Evolutionary conservation across 2,113 vertebrate species (phyloP), one percentile per base, ranked within the genome.

Genomic region (Vidua chalybeata): DNA sequence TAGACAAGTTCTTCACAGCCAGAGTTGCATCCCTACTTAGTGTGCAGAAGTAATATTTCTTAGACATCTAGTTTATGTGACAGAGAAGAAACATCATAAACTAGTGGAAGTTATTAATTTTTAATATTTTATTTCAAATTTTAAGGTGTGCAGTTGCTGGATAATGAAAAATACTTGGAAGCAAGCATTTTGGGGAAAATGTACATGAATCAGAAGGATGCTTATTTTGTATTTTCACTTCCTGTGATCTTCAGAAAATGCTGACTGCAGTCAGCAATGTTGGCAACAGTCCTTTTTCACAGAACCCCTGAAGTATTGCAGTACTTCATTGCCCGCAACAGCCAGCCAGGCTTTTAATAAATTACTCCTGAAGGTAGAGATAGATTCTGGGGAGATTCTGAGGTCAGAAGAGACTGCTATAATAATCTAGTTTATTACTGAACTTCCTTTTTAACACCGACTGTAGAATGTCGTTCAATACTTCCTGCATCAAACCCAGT

Each of bases 201-300:
- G 17, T 52, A 37, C 76, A 43, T 93, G 93, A 94, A 95, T 95
- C 79, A 88, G 83, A 93, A 89, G 76, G 92, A 86, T 93, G 93
- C 88, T 96, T 97, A 93, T 92, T 93, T 97, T 89, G 73, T 95
- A 92, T 96, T 97, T 96, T 94, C 92, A 89, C 62, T 95, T 88
- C 62, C 58, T 95, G 15, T 90, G 92, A 96, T 97, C 85, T 94
- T 95, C 83, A 92, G 90, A 96, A 97, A 97, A 74, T 78, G 96
- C 95, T 96, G 94, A 92, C 93, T 90, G 64, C 90, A 94, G 92
- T 67, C 79, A 95, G 93, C 86, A 78, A 45, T n/a, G 76, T 76
- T 95, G 93, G 93, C 94, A 96, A 68, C n/a, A 84, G 84, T 61
- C 73, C 61, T 90, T 92, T 96, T 94, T 88, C 85, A 95, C 64